Conservation (phyloP, 2,113 vertebrate species). For the Ahaetulla prasina region DNA sequence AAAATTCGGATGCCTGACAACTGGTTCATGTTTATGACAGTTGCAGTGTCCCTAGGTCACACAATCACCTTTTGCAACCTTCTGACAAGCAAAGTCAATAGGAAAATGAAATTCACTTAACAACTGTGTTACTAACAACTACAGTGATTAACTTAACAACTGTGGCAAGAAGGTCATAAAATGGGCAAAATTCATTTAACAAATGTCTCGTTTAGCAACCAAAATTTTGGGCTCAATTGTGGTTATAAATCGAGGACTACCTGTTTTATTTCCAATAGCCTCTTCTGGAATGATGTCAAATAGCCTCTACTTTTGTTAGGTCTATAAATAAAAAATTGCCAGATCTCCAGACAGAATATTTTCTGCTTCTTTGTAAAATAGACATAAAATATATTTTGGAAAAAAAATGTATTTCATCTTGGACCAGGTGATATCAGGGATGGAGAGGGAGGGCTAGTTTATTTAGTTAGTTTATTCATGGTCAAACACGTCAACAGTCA, state of each 20-base stretch:
- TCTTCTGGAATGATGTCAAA: conserved; percentile 5
- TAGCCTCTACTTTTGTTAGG: not conserved
- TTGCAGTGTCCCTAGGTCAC: no score
- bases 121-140: no score
- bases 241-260: not conserved
- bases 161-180: not conserved
- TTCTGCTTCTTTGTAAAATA: not conserved
- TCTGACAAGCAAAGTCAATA: no score
- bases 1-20: no score
- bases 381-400: not conserved
- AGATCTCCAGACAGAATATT: not conserved
- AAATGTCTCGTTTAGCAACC: not conserved
- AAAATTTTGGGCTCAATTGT: not conserved
- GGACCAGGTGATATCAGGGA: not conserved
- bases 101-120: no score
- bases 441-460: not conserved
- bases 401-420: not conserved
- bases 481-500: not conserved
- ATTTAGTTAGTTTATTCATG: not conserved
- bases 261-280: conserved; percentile 23
- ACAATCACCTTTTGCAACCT: no score
- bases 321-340: not conserved
- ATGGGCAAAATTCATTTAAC: not conserved
- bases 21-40: no score
- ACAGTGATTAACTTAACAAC: not conserved